phyloP scores from a whole-genome alignment of 2,113 vertebrate species.

The Phalacrocorax brasilianus region DNA sequence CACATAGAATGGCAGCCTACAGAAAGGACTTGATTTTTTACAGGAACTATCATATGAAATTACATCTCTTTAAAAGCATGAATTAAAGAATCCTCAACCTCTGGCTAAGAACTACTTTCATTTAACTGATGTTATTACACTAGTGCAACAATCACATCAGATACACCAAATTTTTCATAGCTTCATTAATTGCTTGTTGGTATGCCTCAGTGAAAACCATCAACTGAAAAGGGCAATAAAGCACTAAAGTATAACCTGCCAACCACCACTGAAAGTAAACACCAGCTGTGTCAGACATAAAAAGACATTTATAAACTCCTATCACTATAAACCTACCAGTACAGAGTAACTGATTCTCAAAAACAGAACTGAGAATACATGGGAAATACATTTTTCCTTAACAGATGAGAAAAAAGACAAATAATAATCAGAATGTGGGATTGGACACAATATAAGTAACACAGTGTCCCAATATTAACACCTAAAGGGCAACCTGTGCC shows the following conservation, averaged over 20 bases:
- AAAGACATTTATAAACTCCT: background rate
- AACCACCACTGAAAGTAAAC: background rate
- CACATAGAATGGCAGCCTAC: rapidly evolving
- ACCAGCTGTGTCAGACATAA: background rate
- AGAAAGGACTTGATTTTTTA: background rate
- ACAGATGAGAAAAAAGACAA: background rate
- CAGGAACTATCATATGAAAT: background rate
- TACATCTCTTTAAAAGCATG: background rate
- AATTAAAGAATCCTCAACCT: background rate
- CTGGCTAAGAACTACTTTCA: background rate
- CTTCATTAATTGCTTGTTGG: background rate
- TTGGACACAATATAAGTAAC: background rate
- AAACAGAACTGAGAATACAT: background rate
- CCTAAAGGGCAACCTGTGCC: background rate
- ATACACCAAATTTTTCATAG: background rate
- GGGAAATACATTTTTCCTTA: background rate
- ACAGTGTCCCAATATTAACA: background rate
- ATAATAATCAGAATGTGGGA: background rate
- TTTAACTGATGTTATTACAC: background rate
- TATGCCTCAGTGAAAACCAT: background rate
- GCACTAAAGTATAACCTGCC: background rate
- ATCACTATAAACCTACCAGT: background rate
- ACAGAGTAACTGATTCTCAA: background rate
- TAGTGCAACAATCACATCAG: background rate
- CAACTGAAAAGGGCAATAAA: background rate